Evolutionary conservation across 2,797 vertebrate genomes (phyloP), one percentile per base, ranked within the genome.

Genomic region (Tenualosa ilisha): DNA sequence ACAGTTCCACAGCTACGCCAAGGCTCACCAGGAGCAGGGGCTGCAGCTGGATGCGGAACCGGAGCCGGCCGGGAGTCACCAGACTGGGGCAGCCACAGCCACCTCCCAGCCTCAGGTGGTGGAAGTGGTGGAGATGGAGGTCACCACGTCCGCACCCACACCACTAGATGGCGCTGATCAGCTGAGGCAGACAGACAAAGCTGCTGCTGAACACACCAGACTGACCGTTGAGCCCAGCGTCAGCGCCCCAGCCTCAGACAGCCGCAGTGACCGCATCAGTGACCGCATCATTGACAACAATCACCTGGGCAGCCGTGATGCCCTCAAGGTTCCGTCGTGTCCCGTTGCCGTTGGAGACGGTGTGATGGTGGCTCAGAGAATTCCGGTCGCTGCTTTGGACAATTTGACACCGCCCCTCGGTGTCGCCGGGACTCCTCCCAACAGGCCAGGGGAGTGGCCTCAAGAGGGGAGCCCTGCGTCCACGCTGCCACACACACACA

Each of bases 1-100:
- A 40, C 85, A 88, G 85, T 89, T 90, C 24, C 90, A 92, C 82
- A 91, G 85, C 84, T 91, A 91, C 50, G 85, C 88, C 79, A 89
- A 83, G 86, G 82, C 86, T 72, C 82, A 83, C 46, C 89, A 89
- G 86, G 83, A n/a, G 85, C 88, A 63, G 85, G 31, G 87, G 51
- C 24, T 65, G 83, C 81, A 37, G 22, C 75, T 22, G 13, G 37
- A 81, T 8, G 26, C 11, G 17, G 68, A 53, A 15, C 56, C 20
- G 1, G 11, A 53, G 13, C 51, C 15, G 12, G 51, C 51, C 51
- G 12, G 3, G 12, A 53, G 51, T 8, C 51, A 15, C 12, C 12
- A 53, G 51, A 51, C 51, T 3, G 12, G 1, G 3, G 51, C 51
- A 46, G 46, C 46, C 4, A 46, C 46, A 46, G 51, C 51, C 51